Percentiles rank a stretch among this genome's conserved stretches.
Evolutionary conservation across 2,888 invertebrate genomes (phyloP).

Genomic region (Eurytoma adleriae): DNA sequence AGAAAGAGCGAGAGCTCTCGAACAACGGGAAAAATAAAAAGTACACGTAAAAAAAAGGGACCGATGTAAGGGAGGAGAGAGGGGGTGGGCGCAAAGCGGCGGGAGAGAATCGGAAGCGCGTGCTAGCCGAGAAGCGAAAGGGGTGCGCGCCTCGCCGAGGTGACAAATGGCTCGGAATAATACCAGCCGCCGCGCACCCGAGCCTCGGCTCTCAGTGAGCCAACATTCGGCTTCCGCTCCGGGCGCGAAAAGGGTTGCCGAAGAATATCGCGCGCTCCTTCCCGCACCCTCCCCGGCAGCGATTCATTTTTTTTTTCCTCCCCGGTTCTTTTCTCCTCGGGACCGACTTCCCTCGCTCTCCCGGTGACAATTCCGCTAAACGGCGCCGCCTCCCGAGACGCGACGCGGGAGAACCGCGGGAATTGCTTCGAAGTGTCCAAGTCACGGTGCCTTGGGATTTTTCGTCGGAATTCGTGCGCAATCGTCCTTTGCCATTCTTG

Average conservation of each 20-base stretch:
- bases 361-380: conserved; percentile 51
- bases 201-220: conserved; percentile 58
- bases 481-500: neutral
- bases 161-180: conserved; percentile 76
- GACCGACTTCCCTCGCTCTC: neutral
- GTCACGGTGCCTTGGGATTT: conserved; percentile 7
- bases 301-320: conserved; percentile 14
- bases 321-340: too few relatives aligned
- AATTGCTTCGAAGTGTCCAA: conserved; percentile 15
- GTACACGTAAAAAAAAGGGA: conserved; percentile 12
- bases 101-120: conserved; percentile 41
- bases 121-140: conserved; percentile 67
- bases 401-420: conserved; percentile 20
- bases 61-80: conserved; percentile 40
- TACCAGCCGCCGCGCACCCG: conserved; percentile 65
- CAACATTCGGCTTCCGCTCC: conserved; percentile 61
- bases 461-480: neutral
- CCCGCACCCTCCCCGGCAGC: neutral
- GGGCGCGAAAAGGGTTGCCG: conserved; percentile 45
- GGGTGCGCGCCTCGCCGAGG: conserved; percentile 70
- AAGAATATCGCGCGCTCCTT: conserved; percentile 41
- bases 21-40: conserved; percentile 41
- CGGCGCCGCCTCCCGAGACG: conserved; percentile 11
- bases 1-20: conserved; percentile 13
- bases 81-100: conserved; percentile 30